A percentile compares a stretch with the other conserved stretches of the same genome.
Conservation (phyloP, 2,888 invertebrate species). For the Macroteleia sp. region DNA sequence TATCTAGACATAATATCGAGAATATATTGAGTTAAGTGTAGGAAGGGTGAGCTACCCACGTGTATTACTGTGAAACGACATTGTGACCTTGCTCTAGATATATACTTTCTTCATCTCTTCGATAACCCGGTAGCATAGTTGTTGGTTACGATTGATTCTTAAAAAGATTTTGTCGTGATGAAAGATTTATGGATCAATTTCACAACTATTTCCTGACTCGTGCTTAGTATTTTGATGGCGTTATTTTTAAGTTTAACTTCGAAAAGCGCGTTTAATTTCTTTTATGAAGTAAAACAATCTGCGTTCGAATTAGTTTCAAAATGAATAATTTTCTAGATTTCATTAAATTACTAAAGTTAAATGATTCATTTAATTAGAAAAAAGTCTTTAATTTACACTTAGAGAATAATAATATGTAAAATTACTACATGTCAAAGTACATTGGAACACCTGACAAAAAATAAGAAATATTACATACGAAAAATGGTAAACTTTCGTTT, state of each 20-base stretch:
- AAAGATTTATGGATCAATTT: conserved; percentile 49
- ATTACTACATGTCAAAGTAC: too few species aligned
- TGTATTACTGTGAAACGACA: conserved; percentile 51
- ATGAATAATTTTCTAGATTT: too few species aligned
- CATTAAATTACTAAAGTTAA: too few species aligned
- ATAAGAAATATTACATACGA: too few species aligned
- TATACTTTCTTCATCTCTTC: conserved; percentile 31
- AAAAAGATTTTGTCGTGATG: conserved; percentile 42
- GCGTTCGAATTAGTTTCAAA: too few species aligned
- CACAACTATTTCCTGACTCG: conserved; percentile 25
- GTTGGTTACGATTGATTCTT: conserved; percentile 58
- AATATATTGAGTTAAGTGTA: conserved; percentile 47
- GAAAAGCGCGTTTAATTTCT: conserved; percentile 28
- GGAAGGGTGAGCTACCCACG: conserved; percentile 35
- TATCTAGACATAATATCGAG: conserved; percentile 38
- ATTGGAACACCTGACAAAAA: too few species aligned
- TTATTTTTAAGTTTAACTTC: conserved; percentile 7
- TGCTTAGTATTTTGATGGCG: conserved; percentile 31
- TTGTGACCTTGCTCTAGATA: conserved; percentile 53
- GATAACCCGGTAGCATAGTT: conserved; percentile 34
- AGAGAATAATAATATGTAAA: too few species aligned
- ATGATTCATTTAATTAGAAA: too few species aligned
- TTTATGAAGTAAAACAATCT: too few species aligned
- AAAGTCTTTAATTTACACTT: too few species aligned
- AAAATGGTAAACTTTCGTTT: too few species aligned